Percentiles rank a stretch among this genome's conserved stretches.
Conservation (phyloP, 2,888 invertebrate species). For the Lasiommata megera region DNA sequence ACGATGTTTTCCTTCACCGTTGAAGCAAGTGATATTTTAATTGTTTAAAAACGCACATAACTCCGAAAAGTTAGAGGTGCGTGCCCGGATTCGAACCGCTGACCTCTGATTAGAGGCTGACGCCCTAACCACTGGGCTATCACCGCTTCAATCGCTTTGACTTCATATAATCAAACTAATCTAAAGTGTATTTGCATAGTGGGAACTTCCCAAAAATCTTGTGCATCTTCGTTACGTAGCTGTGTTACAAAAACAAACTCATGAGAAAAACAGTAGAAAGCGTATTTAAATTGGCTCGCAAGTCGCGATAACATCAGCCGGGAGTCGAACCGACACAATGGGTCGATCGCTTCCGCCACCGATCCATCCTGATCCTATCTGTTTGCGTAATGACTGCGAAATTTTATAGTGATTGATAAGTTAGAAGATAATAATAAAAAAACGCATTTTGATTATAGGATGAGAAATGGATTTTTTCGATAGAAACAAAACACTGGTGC, state of each 20-base stretch:
- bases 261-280: slow-evolving; percentile 39
- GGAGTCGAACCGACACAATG: slow-evolving; percentile 38
- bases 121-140: too few species aligned
- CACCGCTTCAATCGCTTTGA: neutral
- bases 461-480: too few species aligned
- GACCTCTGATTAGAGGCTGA: too few species aligned
- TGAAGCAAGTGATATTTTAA: too few species aligned
- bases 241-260: slow-evolving; percentile 23
- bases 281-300: slow-evolving; percentile 32
- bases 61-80: too few species aligned
- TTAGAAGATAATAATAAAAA: too few species aligned
- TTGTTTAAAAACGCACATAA: too few species aligned
- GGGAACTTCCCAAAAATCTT: slow-evolving; percentile 4
- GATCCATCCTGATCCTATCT: slow-evolving; percentile 30
- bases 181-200: neutral
- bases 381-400: slow-evolving; percentile 29
- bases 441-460: too few species aligned
- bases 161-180: neutral
- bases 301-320: slow-evolving; percentile 31
- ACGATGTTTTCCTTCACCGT: too few species aligned
- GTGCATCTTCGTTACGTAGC: slow-evolving; percentile 6
- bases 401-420: slow-evolving; percentile 2
- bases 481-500: too few species aligned
- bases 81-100: too few species aligned
- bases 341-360: slow-evolving; percentile 37